These are phyloP conservation scores for Sphyrna mokarran DNA, from an alignment of 2,113 vertebrate species.

Conservation along the genomic window DNA sequence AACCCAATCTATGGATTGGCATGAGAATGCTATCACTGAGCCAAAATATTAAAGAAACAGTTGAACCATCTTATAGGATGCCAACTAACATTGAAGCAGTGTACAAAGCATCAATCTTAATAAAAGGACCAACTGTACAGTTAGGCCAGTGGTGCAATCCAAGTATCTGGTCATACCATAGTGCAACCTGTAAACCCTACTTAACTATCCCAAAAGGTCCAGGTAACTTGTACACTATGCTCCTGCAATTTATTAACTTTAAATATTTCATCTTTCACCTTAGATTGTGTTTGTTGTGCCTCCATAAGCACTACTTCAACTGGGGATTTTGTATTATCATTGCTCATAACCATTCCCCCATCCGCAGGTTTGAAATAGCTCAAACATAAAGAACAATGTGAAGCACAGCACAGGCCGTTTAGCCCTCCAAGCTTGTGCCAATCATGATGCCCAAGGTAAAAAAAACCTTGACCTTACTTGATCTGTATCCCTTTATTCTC, in stretches of 20 bases:
- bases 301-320: not conserved
- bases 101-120: not conserved
- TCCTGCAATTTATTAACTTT: not conserved
- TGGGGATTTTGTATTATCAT: not conserved
- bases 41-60: not conserved
- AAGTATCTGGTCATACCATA: not conserved
- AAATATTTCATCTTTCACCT: too few species aligned
- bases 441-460: too few species aligned
- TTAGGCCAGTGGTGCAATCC: not conserved
- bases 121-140: not conserved
- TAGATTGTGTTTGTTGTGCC: too few species aligned
- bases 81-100: not conserved
- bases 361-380: too few species aligned
- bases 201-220: not conserved
- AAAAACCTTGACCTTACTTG: too few species aligned
- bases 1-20: not conserved
- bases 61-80: not conserved
- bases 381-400: too few species aligned
- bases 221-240: too few species aligned
- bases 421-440: too few species aligned
- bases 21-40: not conserved
- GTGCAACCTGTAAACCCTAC: not conserved
- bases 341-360: too few species aligned
- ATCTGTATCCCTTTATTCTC: too few species aligned
- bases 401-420: too few species aligned